A percentile compares a stretch with the other conserved stretches of the same genome.
phyloP scores from a whole-genome alignment of 2,888 invertebrate species.

The Pyrrhosoma nymphula region DNA sequence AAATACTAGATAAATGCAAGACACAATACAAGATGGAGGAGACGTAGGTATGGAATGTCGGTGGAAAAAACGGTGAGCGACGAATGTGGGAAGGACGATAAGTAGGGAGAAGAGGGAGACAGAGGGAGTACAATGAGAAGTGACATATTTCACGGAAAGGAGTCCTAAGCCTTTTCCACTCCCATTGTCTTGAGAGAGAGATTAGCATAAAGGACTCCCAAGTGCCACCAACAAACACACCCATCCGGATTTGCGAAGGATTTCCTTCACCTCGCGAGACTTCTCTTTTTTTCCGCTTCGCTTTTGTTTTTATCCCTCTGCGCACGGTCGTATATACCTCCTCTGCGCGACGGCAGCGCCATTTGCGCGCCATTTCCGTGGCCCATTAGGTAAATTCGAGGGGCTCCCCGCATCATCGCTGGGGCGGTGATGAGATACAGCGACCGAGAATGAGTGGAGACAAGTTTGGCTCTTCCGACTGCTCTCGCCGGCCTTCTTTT shows the following conservation, averaged over 20 bases:
- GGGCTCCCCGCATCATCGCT: background rate
- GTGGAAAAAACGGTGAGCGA: background rate
- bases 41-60: background rate
- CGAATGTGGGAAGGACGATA: background rate
- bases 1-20: too few species aligned
- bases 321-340: too few species aligned
- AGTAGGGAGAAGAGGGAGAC: background rate
- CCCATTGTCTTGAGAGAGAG: background rate
- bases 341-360: background rate
- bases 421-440: background rate
- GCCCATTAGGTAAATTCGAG: conserved; percentile 10
- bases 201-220: background rate
- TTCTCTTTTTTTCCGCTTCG: background rate
- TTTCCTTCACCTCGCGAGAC: background rate
- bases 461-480: background rate
- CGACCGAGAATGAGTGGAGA: background rate
- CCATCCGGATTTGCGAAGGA: background rate
- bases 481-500: background rate
- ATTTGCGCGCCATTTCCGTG: background rate
- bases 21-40: background rate
- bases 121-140: background rate
- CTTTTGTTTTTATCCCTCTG: background rate
- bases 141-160: background rate
- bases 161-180: background rate
- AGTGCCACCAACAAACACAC: background rate